phyloP scores from a whole-genome alignment of 2,797 vertebrate genomes.

The Silurus aristotelis region DNA sequence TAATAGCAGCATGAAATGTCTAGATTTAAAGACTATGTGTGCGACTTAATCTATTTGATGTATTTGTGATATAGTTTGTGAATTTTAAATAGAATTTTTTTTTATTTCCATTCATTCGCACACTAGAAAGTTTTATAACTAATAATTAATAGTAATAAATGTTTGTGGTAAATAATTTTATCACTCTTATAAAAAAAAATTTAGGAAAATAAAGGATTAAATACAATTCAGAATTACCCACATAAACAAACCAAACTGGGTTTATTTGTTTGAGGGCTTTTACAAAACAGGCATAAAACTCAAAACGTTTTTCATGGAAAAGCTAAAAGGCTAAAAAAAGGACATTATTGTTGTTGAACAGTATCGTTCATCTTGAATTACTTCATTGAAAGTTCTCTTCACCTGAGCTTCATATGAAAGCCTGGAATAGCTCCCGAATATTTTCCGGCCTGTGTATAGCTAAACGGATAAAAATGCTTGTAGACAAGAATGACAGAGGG shows the following conservation, averaged over 20 bases:
- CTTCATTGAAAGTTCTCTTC: neutral
- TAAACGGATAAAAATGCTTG: neutral
- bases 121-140: too few species aligned
- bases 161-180: neutral
- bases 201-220: neutral
- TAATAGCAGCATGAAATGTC: neutral
- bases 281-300: neutral
- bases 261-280: neutral
- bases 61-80: neutral
- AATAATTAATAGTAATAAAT: neutral
- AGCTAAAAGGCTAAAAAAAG: neutral
- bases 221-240: neutral
- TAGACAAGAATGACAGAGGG: neutral
- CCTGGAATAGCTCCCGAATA: constrained; percentile 10
- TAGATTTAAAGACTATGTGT: neutral
- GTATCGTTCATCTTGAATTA: neutral
- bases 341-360: neutral
- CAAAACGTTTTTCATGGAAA: neutral
- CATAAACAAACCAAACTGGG: neutral
- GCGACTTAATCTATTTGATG: neutral
- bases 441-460: constrained; percentile 9
- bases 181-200: neutral
- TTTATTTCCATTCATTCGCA: neutral
- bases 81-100: neutral
- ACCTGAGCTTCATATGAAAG: constrained; percentile 6